Percentiles rank a stretch among this genome's conserved stretches.
Conservation (phyloP, 2,797 vertebrate species). For the Trachurus trachurus region DNA sequence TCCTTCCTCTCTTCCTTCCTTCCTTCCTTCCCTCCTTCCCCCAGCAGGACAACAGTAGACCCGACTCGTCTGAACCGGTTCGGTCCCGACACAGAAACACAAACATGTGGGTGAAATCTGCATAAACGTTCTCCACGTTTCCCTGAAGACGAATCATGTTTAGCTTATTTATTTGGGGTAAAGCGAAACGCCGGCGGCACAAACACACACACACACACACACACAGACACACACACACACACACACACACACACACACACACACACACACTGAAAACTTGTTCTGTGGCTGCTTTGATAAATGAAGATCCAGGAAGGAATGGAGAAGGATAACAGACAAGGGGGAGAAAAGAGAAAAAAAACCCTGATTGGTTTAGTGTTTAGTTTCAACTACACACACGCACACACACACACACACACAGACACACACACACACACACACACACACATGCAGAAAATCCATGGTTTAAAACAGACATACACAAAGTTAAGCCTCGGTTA, state of each 20-base stretch:
- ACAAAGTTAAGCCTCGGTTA: slow-evolving; percentile 79
- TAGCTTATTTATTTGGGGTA: background rate
- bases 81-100: slow-evolving; percentile 1
- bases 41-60: background rate
- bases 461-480: slow-evolving; percentile 65
- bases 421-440: slow-evolving; percentile 46
- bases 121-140: background rate
- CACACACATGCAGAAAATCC: slow-evolving; percentile 21
- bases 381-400: slow-evolving; percentile 26
- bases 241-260: background rate
- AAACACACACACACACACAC: too few species aligned
- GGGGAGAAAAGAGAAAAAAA: slow-evolving; percentile 1
- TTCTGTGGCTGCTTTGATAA: background rate
- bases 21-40: too few species aligned
- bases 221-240: too few species aligned
- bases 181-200: background rate
- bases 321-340: slow-evolving; percentile 3
- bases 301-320: background rate
- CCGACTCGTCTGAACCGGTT: background rate
- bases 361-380: background rate
- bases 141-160: slow-evolving; percentile 6
- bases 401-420: slow-evolving; percentile 35
- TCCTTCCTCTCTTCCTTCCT: too few species aligned
- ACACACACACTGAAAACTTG: background rate
- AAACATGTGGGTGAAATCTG: background rate